Evolutionary conservation across 2,888 invertebrate genomes (phyloP).

Genomic region (Caenorhabditis imperialis): DNA sequence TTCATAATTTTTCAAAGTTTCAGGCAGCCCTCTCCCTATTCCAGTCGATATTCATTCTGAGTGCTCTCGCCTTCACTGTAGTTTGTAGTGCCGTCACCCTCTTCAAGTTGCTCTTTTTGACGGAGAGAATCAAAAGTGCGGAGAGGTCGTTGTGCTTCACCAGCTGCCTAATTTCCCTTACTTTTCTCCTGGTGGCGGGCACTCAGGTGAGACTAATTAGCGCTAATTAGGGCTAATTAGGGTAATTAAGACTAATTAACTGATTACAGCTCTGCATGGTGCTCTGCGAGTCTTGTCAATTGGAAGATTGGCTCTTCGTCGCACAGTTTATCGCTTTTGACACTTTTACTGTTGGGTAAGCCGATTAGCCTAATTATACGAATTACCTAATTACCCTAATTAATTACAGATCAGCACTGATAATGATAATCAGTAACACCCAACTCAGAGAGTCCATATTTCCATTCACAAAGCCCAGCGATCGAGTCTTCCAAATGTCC

Average conservation of each 20-base stretch:
- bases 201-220: slow-evolving; percentile 16
- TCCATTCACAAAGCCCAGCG: too few species aligned
- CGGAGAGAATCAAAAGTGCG: slow-evolving; percentile 15
- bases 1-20: too few species aligned
- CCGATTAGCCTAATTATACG: neutral
- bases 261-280: neutral
- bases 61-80: slow-evolving; percentile 7
- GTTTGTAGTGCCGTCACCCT: slow-evolving; percentile 19
- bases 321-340: neutral
- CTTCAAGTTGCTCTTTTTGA: slow-evolving; percentile 12
- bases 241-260: neutral
- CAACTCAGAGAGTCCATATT: too few species aligned
- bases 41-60: slow-evolving; percentile 23
- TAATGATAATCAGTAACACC: too few species aligned
- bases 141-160: slow-evolving; percentile 35
- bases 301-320: neutral
- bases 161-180: slow-evolving; percentile 6
- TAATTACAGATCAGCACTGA: too few species aligned
- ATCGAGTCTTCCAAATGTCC: too few species aligned
- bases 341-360: neutral
- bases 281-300: neutral
- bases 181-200: slow-evolving; percentile 12
- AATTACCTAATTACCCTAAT: too few species aligned
- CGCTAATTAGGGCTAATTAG: too few species aligned
- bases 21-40: slow-evolving; percentile 27